These are phyloP conservation scores for Andrena hattorfiana DNA, from an alignment of 2,888 invertebrate species.

Conservation along the genomic window DNA sequence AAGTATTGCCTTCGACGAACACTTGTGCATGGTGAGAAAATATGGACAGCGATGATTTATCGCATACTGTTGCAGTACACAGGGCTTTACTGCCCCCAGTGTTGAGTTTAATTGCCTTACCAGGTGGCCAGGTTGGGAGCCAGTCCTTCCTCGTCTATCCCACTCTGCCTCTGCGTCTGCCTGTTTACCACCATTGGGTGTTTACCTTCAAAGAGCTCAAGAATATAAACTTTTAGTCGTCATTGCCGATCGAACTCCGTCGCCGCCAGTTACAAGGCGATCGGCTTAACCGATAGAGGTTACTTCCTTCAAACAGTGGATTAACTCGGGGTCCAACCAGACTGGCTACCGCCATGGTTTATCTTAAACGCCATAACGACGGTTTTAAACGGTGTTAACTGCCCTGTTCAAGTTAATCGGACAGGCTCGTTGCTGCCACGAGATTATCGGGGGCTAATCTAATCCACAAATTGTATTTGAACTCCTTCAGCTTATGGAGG, in stretches of 20 bases:
- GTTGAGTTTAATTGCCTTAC: slow-evolving; percentile 45
- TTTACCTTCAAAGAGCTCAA: background rate
- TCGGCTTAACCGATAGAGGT: slow-evolving; percentile 25
- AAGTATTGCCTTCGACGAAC: background rate
- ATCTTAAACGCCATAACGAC: slow-evolving; percentile 5
- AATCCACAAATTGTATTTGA: slow-evolving; percentile 10
- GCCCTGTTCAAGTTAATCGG: slow-evolving; percentile 40
- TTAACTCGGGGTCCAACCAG: slow-evolving; percentile 26
- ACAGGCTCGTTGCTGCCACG: background rate
- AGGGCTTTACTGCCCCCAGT: slow-evolving; percentile 42
- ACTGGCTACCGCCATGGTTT: background rate
- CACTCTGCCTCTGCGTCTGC: background rate
- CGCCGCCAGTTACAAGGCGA: slow-evolving; percentile 3
- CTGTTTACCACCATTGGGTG: background rate
- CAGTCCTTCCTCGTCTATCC: background rate
- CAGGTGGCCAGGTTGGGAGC: slow-evolving; percentile 34
- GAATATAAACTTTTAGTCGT: slow-evolving; percentile 8
- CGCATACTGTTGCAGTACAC: slow-evolving; percentile 45
- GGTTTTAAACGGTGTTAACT: slow-evolving; percentile 1
- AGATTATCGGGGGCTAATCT: slow-evolving; percentile 31
- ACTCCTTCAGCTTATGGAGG: background rate
- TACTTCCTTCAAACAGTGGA: slow-evolving; percentile 39
- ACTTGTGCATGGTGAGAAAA: background rate
- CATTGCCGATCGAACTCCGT: background rate
- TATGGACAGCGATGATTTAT: slow-evolving; percentile 41